These are phyloP conservation scores for Drosophila ercepeae DNA, from an alignment of 1,140 invertebrate species.

Conservation along the genomic window DNA sequence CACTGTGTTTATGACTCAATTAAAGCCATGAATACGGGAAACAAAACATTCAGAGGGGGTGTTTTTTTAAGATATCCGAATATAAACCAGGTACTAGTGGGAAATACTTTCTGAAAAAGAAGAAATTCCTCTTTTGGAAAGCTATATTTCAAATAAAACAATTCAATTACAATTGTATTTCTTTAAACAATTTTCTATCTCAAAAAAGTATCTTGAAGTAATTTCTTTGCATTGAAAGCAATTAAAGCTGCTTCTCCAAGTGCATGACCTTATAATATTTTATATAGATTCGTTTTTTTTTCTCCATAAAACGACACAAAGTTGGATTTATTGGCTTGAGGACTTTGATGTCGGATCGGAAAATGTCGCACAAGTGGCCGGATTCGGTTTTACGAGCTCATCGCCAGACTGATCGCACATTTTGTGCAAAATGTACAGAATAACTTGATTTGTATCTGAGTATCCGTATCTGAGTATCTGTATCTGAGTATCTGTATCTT, in stretches of 20 bases:
- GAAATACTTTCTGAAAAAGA: no score
- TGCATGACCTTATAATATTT: neutral
- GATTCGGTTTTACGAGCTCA: slow-evolving; percentile 19
- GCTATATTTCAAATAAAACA: no score
- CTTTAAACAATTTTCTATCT: no score
- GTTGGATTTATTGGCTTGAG: slow-evolving; percentile 1
- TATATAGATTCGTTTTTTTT: neutral
- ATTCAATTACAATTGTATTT: no score
- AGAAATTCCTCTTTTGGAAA: no score
- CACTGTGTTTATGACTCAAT: slow-evolving; percentile 29
- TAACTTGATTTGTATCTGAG: slow-evolving; percentile 41
- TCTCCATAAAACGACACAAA: neutral
- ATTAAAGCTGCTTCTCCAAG: no score
- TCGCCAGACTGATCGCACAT: slow-evolving; percentile 21
- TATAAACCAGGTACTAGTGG: no score
- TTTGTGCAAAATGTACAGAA: slow-evolving; percentile 18
- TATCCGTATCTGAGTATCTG: slow-evolving; percentile 21
- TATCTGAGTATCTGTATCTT: slow-evolving; percentile 1
- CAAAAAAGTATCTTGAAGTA: no score
- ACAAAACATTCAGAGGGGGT: neutral
- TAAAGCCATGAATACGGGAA: neutral
- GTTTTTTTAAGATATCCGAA: neutral
- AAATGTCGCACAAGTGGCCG: slow-evolving; percentile 2
- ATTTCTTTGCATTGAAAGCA: no score
- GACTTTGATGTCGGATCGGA: slow-evolving; percentile 3